Evolutionary conservation across 1,140 invertebrate species (phyloP), one percentile per base, ranked within the genome.

Genomic region (Sitodiplosis mosellana): DNA sequence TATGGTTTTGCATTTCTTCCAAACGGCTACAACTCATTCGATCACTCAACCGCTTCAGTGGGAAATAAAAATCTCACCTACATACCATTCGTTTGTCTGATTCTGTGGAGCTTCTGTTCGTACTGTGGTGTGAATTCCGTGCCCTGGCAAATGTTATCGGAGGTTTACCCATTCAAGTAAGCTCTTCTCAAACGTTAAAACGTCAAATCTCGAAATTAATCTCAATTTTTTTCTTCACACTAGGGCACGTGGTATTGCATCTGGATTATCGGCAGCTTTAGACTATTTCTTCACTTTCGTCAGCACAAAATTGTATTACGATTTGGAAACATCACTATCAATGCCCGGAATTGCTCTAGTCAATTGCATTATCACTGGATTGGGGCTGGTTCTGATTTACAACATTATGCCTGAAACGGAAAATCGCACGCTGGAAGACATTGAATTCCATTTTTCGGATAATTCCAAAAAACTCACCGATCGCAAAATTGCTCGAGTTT

Each of bases 331-430:
- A 2, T 36, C 54, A 4, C 53, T 78, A 1, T 69, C 70, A 14
- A 54, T 73, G 12, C 69, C 69, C 52, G 75, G 72, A 2, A 67
- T 64, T 1, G 81, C 80, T 55, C 78, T 71, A 53, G 63, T 78
- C 40, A 83, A 78, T 59, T 66, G 73, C 5, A 64, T 54, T 4
- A 66, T 77, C 44, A 71, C 72, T n/a, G 64, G 72, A 14, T 17
- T 77, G 4, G 27, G 27, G 10, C 4, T 27, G 4, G 27, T 27
- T 5, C 10, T 27, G 27, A 27, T 27, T 3, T 27, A 27, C 27
- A 27, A 27, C 3, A 27, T 75, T 49, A 58, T 89, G n/a, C 84
- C 86, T 2, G 83, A 89, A 64, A 89, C 84, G 0, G 83, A 83
- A 64, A 79, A 82, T 2, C 79, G 75, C 52, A 73, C 72, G 2